These are phyloP conservation scores for Mesochorus sp. DNA, from an alignment of 2,888 invertebrate genomes.

Conservation along the genomic window DNA sequence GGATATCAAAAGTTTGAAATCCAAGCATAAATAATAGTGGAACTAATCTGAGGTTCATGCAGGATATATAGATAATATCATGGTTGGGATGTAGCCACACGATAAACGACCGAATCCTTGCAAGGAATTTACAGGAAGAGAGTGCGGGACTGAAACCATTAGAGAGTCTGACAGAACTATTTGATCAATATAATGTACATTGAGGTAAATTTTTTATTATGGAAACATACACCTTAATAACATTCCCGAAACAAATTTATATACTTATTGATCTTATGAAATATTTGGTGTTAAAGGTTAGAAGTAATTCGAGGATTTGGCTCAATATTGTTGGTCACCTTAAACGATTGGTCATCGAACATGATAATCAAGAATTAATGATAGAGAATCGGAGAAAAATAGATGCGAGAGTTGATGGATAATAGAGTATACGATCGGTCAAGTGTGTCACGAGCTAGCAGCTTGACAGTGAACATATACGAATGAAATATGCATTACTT, in stretches of 20 bases:
- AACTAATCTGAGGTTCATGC: not conserved
- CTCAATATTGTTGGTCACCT: no score
- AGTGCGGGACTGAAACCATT: not conserved
- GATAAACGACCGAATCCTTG: not conserved
- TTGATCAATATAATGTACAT: no score
- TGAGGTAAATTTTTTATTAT: no score
- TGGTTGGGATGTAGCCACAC: no score
- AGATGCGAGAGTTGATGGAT: not conserved
- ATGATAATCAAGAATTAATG: no score
- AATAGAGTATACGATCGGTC: not conserved
- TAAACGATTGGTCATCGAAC: not conserved
- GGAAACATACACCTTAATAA: no score
- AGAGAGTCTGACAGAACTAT: not conserved
- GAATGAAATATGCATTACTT: slow-evolving; percentile 75
- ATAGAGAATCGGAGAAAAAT: not conserved
- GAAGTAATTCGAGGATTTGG: no score
- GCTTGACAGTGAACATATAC: slow-evolving; percentile 66
- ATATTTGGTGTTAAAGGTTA: no score
- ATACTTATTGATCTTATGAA: no score
- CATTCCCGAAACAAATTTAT: no score
- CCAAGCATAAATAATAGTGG: not conserved
- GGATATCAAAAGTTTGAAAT: not conserved
- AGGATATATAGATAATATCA: no score
- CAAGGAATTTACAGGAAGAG: not conserved
- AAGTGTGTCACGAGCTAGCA: slow-evolving; percentile 48